phyloP scores from a whole-genome alignment of 1,140 invertebrate species.

The Diploscapter pachys region DNA sequence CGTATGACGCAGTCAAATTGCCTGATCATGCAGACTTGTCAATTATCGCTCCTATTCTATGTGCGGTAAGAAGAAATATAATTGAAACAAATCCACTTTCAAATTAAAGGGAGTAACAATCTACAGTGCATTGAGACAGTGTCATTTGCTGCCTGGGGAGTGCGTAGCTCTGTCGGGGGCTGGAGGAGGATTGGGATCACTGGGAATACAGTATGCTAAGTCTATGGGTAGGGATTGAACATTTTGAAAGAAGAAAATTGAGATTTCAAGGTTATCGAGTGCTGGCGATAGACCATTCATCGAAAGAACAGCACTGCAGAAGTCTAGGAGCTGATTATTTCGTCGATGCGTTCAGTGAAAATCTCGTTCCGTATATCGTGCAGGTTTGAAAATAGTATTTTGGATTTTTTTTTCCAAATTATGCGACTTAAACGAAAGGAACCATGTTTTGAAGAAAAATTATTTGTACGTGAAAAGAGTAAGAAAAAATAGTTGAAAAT shows the following conservation, averaged over 20 bases:
- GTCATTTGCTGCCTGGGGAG: constrained; percentile 29
- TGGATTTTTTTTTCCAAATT: too few relatives aligned
- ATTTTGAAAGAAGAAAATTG: too few relatives aligned
- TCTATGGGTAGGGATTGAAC: constrained; percentile 26
- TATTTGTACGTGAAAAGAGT: not conserved
- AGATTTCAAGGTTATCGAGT: not conserved
- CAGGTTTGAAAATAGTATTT: too few relatives aligned
- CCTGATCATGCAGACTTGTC: constrained; percentile 22
- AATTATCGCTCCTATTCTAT: constrained; percentile 29
- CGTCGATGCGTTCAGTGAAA: constrained; percentile 15
- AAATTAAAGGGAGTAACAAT: constrained; percentile 25
- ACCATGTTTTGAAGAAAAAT: not conserved
- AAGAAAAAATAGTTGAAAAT: too few relatives aligned
- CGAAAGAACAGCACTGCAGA: constrained; percentile 29
- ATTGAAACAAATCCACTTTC: not conserved
- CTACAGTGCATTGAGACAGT: constrained; percentile 29
- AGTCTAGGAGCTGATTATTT: constrained; percentile 38
- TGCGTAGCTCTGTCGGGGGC: constrained; percentile 28
- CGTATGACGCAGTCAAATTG: constrained; percentile 17
- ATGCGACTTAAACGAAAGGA: not conserved
- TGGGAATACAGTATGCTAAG: constrained; percentile 35
- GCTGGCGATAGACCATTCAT: constrained; percentile 32
- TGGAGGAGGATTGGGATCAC: constrained; percentile 32
- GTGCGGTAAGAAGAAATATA: constrained; percentile 24
- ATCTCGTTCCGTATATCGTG: constrained; percentile 20